These are phyloP conservation scores for Cremastobaeus sp. DNA, from an alignment of 2,888 invertebrate species.

Conservation along the genomic window DNA sequence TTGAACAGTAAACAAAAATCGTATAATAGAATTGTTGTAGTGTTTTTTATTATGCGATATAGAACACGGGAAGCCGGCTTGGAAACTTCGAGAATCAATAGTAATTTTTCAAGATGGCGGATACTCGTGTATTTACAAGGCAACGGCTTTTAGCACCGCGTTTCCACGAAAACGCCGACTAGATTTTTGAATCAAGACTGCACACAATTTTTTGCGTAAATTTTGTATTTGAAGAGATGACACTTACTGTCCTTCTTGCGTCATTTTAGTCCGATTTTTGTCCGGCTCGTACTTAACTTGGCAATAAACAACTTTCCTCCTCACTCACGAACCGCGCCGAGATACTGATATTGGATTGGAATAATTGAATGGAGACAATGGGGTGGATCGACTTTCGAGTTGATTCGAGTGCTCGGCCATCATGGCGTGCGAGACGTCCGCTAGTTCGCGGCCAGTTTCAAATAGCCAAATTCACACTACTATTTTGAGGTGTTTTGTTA, in stretches of 20 bases:
- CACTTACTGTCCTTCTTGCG: conserved; percentile 76
- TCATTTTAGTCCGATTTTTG: conserved; percentile 68
- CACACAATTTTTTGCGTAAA: not conserved
- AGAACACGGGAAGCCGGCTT: conserved; percentile 47
- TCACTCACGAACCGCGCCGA: conserved; percentile 7
- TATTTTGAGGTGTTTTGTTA: too few relatives aligned
- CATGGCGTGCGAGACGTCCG: not conserved
- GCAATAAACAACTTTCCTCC: conserved; percentile 70
- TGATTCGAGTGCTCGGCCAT: not conserved
- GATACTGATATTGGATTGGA: too few relatives aligned
- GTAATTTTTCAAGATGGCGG: conserved; percentile 76
- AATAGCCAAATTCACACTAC: too few relatives aligned
- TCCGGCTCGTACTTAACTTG: conserved; percentile 61
- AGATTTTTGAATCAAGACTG: not conserved
- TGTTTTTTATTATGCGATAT: not conserved
- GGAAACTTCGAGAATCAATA: conserved; percentile 78
- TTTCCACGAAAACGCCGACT: not conserved
- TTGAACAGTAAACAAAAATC: too few relatives aligned
- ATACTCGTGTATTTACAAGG: conserved; percentile 64
- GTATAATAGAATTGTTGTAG: too few relatives aligned
- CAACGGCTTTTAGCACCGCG: conserved; percentile 55
- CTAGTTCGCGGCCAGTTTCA: conserved; percentile 1
- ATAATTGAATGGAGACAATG: too few relatives aligned
- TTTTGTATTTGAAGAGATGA: not conserved
- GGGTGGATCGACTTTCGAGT: too few relatives aligned